Conservation (phyloP, 2,888 invertebrate genomes). For the Hyposoter dolosus region DNA sequence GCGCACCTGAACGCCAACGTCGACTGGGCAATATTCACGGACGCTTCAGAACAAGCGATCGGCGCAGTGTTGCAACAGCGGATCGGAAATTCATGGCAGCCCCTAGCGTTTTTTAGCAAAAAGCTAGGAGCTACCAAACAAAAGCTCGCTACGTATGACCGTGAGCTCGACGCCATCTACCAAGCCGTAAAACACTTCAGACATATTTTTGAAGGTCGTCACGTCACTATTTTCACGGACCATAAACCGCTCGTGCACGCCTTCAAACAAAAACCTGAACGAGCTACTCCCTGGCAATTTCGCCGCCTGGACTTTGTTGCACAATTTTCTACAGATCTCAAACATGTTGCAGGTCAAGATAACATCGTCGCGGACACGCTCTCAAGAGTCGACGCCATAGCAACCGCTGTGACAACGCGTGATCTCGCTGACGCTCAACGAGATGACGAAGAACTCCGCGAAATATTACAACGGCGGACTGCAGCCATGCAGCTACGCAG, state of each 20-base stretch:
- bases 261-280: too few relatives aligned
- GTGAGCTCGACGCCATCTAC: neutral
- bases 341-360: neutral
- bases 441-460: neutral
- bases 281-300: too few relatives aligned
- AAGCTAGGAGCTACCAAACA: too few relatives aligned
- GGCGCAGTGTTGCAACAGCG: neutral
- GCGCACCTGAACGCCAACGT: neutral
- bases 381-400: neutral
- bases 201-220: neutral
- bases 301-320: too few relatives aligned
- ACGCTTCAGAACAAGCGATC: neutral
- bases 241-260: too few relatives aligned
- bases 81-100: neutral
- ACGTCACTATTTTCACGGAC: too few relatives aligned
- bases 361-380: constrained; percentile 4
- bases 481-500: neutral
- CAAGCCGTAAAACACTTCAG: neutral
- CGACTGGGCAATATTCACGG: neutral
- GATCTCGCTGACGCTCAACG: neutral
- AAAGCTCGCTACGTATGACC: too few relatives aligned
- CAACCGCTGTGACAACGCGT: neutral
- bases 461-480: neutral
- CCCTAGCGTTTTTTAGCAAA: too few relatives aligned
- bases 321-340: neutral